A percentile compares a stretch with the other conserved stretches of the same genome.
Conservation (phyloP, 1,140 invertebrate genomes). For the Philotrypesis tridentata region DNA sequence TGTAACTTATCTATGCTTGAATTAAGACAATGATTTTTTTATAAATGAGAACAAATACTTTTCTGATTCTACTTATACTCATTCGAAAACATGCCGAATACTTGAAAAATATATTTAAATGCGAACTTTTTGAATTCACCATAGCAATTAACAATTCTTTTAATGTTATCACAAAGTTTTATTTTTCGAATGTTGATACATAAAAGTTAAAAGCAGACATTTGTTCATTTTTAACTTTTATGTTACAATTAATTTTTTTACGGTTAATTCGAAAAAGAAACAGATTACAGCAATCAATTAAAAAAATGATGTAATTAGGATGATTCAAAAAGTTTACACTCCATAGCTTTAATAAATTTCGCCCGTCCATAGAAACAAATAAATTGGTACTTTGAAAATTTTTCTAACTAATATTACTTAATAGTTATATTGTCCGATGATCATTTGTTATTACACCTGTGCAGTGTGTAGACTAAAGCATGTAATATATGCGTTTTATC, state of each 20-base stretch:
- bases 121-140: conserved; percentile 1
- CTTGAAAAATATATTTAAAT: conserved; percentile 18
- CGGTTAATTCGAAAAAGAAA: not conserved
- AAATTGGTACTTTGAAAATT: conserved; percentile 13
- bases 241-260: not conserved
- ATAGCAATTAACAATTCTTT: not conserved
- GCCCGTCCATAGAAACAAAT: not conserved
- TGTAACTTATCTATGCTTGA: not conserved
- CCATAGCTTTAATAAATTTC: not conserved
- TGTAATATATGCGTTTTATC: conserved; percentile 20
- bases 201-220: not conserved
- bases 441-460: conserved; percentile 33
- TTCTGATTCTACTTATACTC: not conserved
- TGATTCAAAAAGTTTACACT: not conserved
- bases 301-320: not conserved
- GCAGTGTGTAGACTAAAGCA: conserved; percentile 32
- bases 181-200: not conserved
- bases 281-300: not conserved
- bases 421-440: conserved; percentile 17
- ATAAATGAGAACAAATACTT: conserved; percentile 6
- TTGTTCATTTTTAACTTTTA: not conserved
- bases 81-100: not conserved
- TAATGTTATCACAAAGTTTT: conserved; percentile 10
- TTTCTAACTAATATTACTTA: conserved; percentile 36
- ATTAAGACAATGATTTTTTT: not conserved